These are phyloP conservation scores for Gobius niger DNA, from an alignment of 2,113 vertebrate genomes.

Conservation along the genomic window DNA sequence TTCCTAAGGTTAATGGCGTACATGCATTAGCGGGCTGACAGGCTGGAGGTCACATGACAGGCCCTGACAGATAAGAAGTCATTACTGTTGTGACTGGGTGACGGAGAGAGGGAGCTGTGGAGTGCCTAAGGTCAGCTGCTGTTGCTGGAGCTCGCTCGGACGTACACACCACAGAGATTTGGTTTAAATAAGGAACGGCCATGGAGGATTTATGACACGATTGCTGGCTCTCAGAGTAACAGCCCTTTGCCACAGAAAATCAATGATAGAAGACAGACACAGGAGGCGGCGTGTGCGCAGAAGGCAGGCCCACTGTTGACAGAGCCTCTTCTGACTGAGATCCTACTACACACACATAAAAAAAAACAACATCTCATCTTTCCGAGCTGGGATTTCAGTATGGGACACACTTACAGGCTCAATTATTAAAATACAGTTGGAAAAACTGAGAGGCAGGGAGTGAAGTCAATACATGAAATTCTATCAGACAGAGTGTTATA, in stretches of 20 bases:
- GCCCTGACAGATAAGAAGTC: constrained; percentile 64
- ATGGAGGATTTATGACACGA: constrained; percentile 20
- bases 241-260: constrained; percentile 22
- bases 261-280: constrained; percentile 35
- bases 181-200: constrained; percentile 9
- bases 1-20: constrained; percentile 75
- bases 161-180: constrained; percentile 6
- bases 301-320: not conserved
- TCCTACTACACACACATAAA: too few relatives aligned
- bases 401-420: too few relatives aligned
- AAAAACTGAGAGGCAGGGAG: too few relatives aligned
- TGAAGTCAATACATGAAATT: too few relatives aligned
- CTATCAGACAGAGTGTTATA: too few relatives aligned
- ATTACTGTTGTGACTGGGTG: constrained; percentile 32
- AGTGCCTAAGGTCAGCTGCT: constrained; percentile 1
- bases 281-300: not conserved
- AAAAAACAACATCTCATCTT: too few relatives aligned
- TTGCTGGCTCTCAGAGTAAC: constrained; percentile 6
- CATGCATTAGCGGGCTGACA: constrained; percentile 67
- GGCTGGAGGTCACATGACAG: constrained; percentile 63
- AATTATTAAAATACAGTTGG: too few relatives aligned
- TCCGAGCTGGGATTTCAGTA: too few relatives aligned
- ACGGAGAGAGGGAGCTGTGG: not conserved
- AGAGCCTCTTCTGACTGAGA: too few relatives aligned
- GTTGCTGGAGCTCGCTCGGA: not conserved